Conservation (phyloP, 2,113 vertebrate species). For the Onychostoma macrolepis region DNA sequence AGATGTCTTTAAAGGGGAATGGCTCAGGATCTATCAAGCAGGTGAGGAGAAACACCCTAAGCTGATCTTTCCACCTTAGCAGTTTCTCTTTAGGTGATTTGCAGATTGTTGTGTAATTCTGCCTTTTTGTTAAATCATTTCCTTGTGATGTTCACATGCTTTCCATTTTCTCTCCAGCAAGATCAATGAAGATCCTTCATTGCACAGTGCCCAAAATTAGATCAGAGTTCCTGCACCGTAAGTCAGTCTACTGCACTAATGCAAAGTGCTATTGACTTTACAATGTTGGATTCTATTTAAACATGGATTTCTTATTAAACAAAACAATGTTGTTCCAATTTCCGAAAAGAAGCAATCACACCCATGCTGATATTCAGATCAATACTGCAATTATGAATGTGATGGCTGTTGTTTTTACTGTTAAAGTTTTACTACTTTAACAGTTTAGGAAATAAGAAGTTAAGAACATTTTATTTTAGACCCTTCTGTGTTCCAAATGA, state of each 20-base stretch:
- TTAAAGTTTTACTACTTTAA: neutral
- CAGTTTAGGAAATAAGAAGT: too few relatives aligned
- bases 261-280: neutral
- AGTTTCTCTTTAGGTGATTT: neutral
- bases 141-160: neutral
- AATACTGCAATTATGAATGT: neutral
- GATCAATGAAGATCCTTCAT: conserved; percentile 50
- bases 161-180: conserved; percentile 37
- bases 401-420: neutral
- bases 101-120: neutral
- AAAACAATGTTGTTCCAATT: neutral
- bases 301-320: neutral
- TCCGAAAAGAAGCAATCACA: neutral
- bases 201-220: conserved; percentile 47
- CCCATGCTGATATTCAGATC: neutral
- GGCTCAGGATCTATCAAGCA: conserved; percentile 46
- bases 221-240: conserved; percentile 51
- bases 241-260: conserved; percentile 14
- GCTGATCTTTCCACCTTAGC: neutral
- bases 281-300: neutral
- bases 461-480: too few relatives aligned
- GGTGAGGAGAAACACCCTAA: neutral
- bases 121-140: neutral
- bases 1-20: conserved; percentile 45
- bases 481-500: neutral